Percentiles rank a stretch among this genome's conserved stretches.
Evolutionary conservation across 2,113 vertebrate species (phyloP).

Genomic region (Sitta europaea): DNA sequence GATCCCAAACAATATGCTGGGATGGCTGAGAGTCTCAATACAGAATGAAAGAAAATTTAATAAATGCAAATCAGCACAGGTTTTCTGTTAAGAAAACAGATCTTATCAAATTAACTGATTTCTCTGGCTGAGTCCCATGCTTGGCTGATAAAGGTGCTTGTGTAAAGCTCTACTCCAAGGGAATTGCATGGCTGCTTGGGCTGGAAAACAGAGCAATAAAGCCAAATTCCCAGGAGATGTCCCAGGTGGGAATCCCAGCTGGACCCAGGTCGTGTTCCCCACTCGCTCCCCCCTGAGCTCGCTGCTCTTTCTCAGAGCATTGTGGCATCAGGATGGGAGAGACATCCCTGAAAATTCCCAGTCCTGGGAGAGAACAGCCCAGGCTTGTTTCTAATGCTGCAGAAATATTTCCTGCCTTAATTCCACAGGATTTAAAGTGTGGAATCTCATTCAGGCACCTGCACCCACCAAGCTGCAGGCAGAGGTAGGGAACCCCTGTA

Average conservation of each 20-base stretch:
- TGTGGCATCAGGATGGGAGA: not conserved
- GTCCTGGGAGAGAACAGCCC: not conserved
- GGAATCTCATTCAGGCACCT: not conserved
- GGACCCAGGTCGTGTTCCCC: fast-evolving
- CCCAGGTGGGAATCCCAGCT: not conserved
- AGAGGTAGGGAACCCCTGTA: not conserved
- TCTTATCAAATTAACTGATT: not conserved
- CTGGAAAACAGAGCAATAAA: not conserved
- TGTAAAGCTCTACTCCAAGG: not conserved
- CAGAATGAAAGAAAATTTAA: not conserved
- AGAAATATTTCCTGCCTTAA: not conserved
- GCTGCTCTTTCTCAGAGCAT: not conserved
- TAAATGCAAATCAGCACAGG: not conserved
- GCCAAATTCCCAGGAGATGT: not conserved
- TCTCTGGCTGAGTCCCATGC: not conserved
- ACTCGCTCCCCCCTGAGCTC: fast-evolving
- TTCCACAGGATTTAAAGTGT: not conserved
- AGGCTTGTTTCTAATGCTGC: not conserved
- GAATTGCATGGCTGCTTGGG: not conserved
- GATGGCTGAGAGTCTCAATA: not conserved
- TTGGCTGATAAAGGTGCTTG: not conserved
- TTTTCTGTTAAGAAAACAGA: not conserved
- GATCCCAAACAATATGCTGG: not conserved
- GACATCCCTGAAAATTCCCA: not conserved
- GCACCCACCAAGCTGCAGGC: fast-evolving